Percentiles rank a stretch among this genome's conserved stretches.
Conservation (phyloP, 1,140 invertebrate species). For the Cydia amplana region DNA sequence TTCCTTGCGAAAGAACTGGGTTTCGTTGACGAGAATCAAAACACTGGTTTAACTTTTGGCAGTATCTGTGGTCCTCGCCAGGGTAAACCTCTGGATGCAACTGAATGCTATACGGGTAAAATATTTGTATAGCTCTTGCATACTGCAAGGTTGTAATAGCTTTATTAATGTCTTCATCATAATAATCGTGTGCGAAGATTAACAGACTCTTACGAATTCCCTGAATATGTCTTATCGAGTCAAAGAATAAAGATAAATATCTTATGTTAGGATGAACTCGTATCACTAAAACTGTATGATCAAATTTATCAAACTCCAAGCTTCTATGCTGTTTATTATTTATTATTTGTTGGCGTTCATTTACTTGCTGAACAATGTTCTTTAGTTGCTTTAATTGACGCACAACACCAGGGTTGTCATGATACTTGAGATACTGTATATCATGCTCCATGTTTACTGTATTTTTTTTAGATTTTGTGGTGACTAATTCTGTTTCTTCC, state of each 20-base stretch:
- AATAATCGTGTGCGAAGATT: slow-evolving; percentile 50
- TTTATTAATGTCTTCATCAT: slow-evolving; percentile 44
- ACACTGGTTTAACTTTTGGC: slow-evolving; percentile 36
- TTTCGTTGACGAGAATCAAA: slow-evolving; percentile 38
- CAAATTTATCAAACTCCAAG: slow-evolving; percentile 23
- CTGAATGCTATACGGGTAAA: slow-evolving; percentile 50
- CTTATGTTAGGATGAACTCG: slow-evolving; percentile 43
- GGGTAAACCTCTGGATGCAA: slow-evolving; percentile 48
- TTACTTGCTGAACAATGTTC: slow-evolving; percentile 3
- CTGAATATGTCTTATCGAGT: slow-evolving; percentile 38
- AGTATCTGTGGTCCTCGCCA: slow-evolving; percentile 42
- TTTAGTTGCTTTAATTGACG: not conserved
- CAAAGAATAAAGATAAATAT: slow-evolving; percentile 42
- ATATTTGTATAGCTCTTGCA: slow-evolving; percentile 49
- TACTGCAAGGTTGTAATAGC: slow-evolving; percentile 41
- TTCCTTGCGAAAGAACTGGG: slow-evolving; percentile 42
- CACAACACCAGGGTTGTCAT: not conserved
- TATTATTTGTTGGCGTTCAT: slow-evolving; percentile 35
- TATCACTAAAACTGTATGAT: slow-evolving; percentile 45
- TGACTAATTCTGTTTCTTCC: not conserved
- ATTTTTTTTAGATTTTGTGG: not conserved
- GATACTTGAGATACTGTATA: not conserved
- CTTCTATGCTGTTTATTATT: slow-evolving; percentile 35
- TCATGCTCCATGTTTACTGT: not conserved
- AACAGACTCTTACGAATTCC: slow-evolving; percentile 45